Evolutionary conservation across 1,140 invertebrate genomes (phyloP), one percentile per base, ranked within the genome.

Genomic region (Aleiodes sp.): DNA sequence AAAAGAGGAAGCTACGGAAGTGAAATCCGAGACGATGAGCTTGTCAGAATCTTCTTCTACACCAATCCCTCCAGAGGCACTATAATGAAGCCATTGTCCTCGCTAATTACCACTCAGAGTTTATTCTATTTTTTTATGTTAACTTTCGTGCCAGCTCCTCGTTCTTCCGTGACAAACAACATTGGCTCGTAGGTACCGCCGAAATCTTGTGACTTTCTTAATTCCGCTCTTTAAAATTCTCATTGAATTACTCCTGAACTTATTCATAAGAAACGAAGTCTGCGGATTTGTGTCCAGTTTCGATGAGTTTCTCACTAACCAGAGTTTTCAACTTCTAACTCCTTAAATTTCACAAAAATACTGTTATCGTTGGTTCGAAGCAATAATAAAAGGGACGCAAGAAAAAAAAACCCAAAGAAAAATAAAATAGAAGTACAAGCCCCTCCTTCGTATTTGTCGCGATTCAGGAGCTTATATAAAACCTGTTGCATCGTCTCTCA

Each of bases 401-500:
- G 19, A 10, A 10, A 46, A 21, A 43, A 67, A 67, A 66, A 56
- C 21, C 65, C 65, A 65, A 35, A 67, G 67, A 65, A 31, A 43
- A 60, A 60, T 43, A 62, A 57, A 62, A 28, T 37, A 39, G 8
- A n/a, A 16, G 59, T 33, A 60, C 26, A 37, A 46, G 16, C 56
- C 41, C 56, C 21, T 59, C 41, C 57, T 52, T 65, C 39, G 69
- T 9, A 66, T 66, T 66, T 59, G 63, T 41, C 12, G n/a, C 28
- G 14, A 57, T n/a, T 57, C n/a, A 21, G 26, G 41, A 37, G 35
- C 41, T 46, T 70, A 66, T 66, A 70, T 70, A 70, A 70, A 70
- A 70, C 69, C 69, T 70, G 69, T 70, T 70, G 69, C 69, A 52
- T 70, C 39, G 56, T 26, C 46, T 66, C 29, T 19, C 39, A 16